phyloP scores from a whole-genome alignment of 2,797 vertebrate species.

The Anguilla megastoma region DNA sequence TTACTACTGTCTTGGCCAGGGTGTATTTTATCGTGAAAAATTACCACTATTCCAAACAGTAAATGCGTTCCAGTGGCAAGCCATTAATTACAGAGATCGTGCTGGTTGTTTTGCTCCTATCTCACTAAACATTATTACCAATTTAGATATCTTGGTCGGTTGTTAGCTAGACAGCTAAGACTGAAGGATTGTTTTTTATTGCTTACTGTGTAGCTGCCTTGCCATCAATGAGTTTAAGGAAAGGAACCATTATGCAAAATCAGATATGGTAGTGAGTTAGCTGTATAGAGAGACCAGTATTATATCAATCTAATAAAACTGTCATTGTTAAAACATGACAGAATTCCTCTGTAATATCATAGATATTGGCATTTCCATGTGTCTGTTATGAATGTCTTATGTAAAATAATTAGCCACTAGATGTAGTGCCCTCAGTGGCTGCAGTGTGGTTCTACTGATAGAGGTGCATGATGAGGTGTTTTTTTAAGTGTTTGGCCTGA shows the following conservation, averaged over 20 bases:
- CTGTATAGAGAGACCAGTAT: not conserved
- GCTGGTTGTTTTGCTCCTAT: conserved; percentile 3
- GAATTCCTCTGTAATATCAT: not conserved
- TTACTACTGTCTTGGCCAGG: not conserved
- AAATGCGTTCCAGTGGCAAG: not conserved
- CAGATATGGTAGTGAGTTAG: not conserved
- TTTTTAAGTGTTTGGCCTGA: not conserved
- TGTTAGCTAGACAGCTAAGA: conserved; percentile 6
- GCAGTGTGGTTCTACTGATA: not conserved
- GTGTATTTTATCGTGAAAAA: conserved; percentile 11
- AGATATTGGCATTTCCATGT: not conserved
- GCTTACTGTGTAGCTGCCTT: not conserved
- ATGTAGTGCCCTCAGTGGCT: not conserved
- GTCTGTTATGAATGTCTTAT: not conserved
- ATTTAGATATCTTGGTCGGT: conserved; percentile 10
- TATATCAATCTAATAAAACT: conserved; percentile 2
- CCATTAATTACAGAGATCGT: not conserved
- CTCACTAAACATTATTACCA: conserved; percentile 9
- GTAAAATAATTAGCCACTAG: not conserved
- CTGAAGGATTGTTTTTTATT: conserved; percentile 6
- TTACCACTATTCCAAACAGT: not conserved
- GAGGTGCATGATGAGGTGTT: not conserved
- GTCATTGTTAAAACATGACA: not conserved
- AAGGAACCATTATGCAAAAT: conserved; percentile 1
- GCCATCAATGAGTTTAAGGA: not conserved